These are phyloP conservation scores for Syngnathus rostellatus DNA, from an alignment of 2,797 vertebrate species.

Conservation along the genomic window DNA sequence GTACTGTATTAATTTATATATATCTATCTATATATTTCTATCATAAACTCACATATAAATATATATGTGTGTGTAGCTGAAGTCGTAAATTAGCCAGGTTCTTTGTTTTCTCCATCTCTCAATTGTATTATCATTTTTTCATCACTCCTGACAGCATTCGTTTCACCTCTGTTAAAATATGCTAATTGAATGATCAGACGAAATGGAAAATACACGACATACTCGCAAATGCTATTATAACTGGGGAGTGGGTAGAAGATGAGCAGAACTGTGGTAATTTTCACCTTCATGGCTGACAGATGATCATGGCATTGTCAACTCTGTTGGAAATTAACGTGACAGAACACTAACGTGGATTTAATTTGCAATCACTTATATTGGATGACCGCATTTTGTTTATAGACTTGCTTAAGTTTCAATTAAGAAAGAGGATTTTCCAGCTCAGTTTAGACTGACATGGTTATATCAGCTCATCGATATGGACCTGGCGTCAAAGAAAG, in stretches of 20 bases:
- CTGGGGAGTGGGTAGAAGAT: not conserved
- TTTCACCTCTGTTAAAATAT: no score
- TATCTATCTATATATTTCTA: no score
- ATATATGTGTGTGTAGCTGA: no score
- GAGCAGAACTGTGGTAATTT: not conserved
- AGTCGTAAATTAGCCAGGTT: no score
- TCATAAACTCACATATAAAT: no score
- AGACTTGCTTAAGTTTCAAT: not conserved
- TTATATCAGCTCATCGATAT: not conserved
- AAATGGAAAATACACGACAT: not conserved
- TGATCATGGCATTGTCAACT: not conserved
- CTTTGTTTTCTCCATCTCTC: no score
- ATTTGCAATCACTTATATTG: not conserved
- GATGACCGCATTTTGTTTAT: not conserved
- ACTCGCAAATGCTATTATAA: not conserved
- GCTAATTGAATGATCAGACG: no score
- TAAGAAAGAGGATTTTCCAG: not conserved
- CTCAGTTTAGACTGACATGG: not conserved
- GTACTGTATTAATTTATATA: no score
- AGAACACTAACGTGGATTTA: not conserved
- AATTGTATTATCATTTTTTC: no score
- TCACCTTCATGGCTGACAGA: not conserved
- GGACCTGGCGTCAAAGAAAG: slow-evolving; percentile 1
- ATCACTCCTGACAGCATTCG: no score
- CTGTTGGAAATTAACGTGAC: not conserved